Base-by-base conservation (phyloP, 2,113 vertebrate species). In the Strix aluco region DNA sequence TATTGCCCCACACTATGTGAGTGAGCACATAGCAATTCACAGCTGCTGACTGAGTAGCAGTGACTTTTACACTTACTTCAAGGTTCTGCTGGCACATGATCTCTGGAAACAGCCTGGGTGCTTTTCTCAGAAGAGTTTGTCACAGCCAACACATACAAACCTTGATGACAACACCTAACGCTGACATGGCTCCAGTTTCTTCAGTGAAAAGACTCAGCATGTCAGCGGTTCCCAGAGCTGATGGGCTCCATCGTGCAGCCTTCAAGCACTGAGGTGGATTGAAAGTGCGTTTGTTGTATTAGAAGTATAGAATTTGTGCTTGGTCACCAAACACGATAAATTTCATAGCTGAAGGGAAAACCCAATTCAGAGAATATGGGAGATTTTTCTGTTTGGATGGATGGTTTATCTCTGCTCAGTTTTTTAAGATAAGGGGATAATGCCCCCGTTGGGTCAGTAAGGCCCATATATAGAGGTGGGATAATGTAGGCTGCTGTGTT, bases 251-350 rank as follows among this genome's bases (percentile, higher is more conserved):
- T 13, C 1, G 0, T 21, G 44, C 57, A 79, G 66, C 26, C 38
- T 38, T 38, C 62, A 32, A 44, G 54, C 10, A 18, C 40, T 3
- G 25, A 67, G 11, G 13, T 27, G 36, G 27, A 19, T 0, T 20
- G 13, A 46, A 80, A 38, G 42, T 0, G 0, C 3, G 1, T 10
- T 81, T 40, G 12, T 32, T 49, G 10, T 44, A 2, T 74, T 29
- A 40, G 20, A 77, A 65, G 25, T 2, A 17, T 3, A 51, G 30
- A 77, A 36, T 66, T 58, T 70, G 46, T n/a, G 16, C 12, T 54
- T 51, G n/a, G 25, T 51, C 65, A 75, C 29, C 40, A 47, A 52
- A 79, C 0, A 0, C 5, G 30, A 38, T 6, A 55, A 29, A 47
- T 36, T 15, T 42, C 30, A 11, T 16, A 66, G 44, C 34, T 62